phyloP scores from a whole-genome alignment of 2,113 vertebrate genomes.

The Leucopternis melanops region DNA sequence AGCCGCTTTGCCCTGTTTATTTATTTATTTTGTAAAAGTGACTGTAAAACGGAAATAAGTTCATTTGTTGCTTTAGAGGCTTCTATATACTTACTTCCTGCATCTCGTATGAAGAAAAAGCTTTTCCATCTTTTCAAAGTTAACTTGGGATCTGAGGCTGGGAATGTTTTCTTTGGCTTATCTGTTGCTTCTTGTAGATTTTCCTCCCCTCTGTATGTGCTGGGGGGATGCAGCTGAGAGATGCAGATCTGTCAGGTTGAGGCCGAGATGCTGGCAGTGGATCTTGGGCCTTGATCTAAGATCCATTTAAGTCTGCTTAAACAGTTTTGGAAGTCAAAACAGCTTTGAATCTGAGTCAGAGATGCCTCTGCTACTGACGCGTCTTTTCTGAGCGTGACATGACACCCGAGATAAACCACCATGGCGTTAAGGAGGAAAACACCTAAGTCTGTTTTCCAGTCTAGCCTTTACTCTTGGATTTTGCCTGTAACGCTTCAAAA shows the following conservation, averaged over 20 bases:
- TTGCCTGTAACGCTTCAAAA: neutral
- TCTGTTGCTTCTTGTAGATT: accelerated
- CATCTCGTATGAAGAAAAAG: neutral
- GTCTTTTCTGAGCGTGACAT: neutral
- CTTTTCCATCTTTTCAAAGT: neutral
- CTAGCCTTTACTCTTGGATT: neutral
- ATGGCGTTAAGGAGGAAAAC: neutral
- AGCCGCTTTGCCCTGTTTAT: neutral
- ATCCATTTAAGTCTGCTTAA: neutral
- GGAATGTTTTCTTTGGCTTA: neutral
- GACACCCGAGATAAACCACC: neutral
- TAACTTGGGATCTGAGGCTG: neutral
- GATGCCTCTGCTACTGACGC: neutral
- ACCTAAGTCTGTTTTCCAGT: neutral
- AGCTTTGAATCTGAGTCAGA: neutral
- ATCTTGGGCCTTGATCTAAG: neutral
- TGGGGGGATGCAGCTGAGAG: neutral
- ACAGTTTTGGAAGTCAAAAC: neutral
- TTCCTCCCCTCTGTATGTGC: neutral
- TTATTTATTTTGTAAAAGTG: neutral
- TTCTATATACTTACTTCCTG: neutral
- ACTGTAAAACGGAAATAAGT: accelerated
- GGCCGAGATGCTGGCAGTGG: neutral
- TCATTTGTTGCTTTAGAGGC: neutral
- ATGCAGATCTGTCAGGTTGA: neutral